Conservation (phyloP, 2,113 vertebrate genomes). For the Pterocles burchelli region DNA sequence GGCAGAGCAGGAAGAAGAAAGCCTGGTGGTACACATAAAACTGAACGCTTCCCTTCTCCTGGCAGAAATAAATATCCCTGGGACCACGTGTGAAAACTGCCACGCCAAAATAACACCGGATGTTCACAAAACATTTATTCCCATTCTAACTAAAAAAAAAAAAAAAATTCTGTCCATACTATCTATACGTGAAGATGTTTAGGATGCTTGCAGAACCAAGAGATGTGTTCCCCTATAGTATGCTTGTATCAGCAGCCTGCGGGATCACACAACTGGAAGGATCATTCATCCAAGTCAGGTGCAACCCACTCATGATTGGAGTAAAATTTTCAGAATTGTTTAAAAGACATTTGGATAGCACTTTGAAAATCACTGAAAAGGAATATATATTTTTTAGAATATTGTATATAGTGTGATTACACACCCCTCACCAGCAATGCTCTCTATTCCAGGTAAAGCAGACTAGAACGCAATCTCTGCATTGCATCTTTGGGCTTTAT, state of each 20-base stretch:
- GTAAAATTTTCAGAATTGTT: not conserved
- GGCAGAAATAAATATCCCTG: not conserved
- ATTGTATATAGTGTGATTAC: accelerated
- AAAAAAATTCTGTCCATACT: not conserved
- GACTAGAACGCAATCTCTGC: not conserved
- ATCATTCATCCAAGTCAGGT: not conserved
- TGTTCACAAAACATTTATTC: not conserved
- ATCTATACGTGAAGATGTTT: accelerated
- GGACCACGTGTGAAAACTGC: not conserved
- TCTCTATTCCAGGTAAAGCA: not conserved
- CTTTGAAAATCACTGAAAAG: not conserved
- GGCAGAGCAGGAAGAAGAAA: constrained; percentile 14
- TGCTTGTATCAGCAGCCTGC: not conserved
- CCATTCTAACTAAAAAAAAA: not conserved
- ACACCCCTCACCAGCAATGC: accelerated
- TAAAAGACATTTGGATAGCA: not conserved
- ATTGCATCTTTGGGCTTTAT: not conserved
- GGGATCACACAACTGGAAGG: not conserved
- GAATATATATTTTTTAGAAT: not conserved
- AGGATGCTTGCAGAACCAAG: not conserved
- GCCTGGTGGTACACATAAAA: not conserved
- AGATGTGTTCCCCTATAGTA: accelerated
- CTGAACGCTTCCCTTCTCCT: not conserved
- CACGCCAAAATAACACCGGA: not conserved
- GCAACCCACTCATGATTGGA: not conserved